phyloP scores from a whole-genome alignment of 2,888 invertebrate species.

The Netelia virgata region DNA sequence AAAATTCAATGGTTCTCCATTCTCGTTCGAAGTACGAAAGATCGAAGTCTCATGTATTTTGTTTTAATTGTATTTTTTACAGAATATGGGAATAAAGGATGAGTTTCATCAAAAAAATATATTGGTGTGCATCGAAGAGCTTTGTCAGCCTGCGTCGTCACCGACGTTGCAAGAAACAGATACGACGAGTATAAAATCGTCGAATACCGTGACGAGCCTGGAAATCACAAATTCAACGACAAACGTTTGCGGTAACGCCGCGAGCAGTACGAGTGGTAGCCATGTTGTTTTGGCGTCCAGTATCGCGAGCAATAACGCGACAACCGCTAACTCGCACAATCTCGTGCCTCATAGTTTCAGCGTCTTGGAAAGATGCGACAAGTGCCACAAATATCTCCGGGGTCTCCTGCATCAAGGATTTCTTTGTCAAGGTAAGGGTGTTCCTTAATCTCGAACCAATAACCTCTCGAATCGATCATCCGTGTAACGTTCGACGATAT shows the following conservation, averaged over 20 bases:
- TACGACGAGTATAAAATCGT: conserved; percentile 66
- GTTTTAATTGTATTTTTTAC: conserved; percentile 75
- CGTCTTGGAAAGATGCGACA: conserved; percentile 89
- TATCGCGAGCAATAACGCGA: conserved; percentile 66
- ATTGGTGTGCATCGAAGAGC: conserved; percentile 89
- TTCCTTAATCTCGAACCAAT: not conserved
- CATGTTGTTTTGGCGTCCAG: conserved; percentile 41
- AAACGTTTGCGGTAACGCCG: conserved; percentile 36
- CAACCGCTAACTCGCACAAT: conserved; percentile 82
- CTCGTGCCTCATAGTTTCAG: conserved; percentile 89
- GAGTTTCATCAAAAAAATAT: conserved; percentile 90
- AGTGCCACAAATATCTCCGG: conserved; percentile 90
- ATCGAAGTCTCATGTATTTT: not conserved
- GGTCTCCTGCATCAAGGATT: conserved; percentile 90
- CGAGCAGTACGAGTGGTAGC: conserved; percentile 26
- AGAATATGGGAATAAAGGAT: conserved; percentile 92
- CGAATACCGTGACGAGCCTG: conserved; percentile 67
- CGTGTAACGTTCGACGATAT: too few species aligned
- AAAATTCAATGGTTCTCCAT: too few species aligned
- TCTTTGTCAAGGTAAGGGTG: conserved; percentile 87
- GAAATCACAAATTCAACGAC: conserved; percentile 66
- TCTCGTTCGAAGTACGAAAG: too few species aligned
- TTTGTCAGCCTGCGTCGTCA: conserved; percentile 83
- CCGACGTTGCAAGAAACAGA: conserved; percentile 71
- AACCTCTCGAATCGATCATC: too few species aligned